These are phyloP conservation scores for Piaya cayana DNA, from an alignment of 2,113 vertebrate genomes.

Conservation along the genomic window DNA sequence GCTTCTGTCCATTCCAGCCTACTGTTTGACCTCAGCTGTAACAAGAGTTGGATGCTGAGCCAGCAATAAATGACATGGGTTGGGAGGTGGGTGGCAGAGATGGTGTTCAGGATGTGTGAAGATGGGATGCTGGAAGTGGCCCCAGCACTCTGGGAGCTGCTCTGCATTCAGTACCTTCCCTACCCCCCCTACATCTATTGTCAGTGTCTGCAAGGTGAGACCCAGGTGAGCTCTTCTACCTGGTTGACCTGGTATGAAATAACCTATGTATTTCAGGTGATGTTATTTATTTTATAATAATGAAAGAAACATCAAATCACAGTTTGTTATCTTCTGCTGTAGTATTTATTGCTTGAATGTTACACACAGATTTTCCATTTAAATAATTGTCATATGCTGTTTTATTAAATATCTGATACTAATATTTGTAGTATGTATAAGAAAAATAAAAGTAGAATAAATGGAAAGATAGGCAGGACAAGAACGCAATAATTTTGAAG, in stretches of 20 bases:
- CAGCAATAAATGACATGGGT: fast-evolving
- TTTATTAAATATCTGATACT: background rate
- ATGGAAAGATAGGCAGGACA: background rate
- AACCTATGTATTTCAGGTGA: background rate
- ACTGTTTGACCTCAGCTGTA: background rate
- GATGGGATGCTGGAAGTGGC: background rate
- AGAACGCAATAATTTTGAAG: background rate
- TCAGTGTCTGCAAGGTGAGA: fast-evolving
- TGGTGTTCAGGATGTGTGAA: background rate
- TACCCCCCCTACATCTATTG: background rate
- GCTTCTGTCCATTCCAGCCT: background rate
- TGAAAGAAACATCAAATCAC: background rate
- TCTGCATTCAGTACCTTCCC: background rate
- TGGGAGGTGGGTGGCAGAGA: background rate
- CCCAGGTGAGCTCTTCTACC: background rate
- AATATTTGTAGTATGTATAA: background rate
- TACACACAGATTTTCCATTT: background rate
- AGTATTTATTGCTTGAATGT: background rate
- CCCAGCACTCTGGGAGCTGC: background rate
- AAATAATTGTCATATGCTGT: background rate
- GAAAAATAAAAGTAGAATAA: background rate
- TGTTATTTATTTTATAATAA: background rate
- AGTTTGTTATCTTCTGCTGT: background rate
- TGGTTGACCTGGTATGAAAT: background rate
- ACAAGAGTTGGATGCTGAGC: background rate